Evolutionary conservation across 2,888 invertebrate species (phyloP), one percentile per base, ranked within the genome.

Genomic region (Anticlea derivata): DNA sequence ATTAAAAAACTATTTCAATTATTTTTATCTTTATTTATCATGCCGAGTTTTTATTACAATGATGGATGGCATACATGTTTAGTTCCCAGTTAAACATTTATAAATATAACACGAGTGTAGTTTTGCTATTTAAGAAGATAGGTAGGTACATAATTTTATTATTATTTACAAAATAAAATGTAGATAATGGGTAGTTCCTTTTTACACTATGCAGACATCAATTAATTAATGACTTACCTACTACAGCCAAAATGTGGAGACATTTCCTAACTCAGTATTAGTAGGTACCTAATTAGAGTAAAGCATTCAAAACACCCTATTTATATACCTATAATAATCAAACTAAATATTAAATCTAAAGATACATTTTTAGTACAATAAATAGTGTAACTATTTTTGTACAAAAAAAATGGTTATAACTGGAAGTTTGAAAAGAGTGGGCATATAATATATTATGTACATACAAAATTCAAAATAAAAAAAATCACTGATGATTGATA

Each of bases 11-110:
- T 45, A 31, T 31, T 61, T 55, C 60, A 50, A 48, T 55, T 37
- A 38, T 60, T 63, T 67, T 62, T 67, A 70, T 66, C 61, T 82
- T 83, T 82, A 78, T 80, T 80, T 75, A 38, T 68, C 63, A 68
- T 76, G 72, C 75, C 73, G 71, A 74, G 50, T 27, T 29, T 46
- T 49, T 41, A 55, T 47, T 51, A 54, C 54, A 61, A 26, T 58
- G 58, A 66, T 61, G 60, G 65, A 69, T 69, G 70, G 72, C 72
- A 66, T 67, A 61, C 11, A 13, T 47, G 27, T 51, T 23, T 17
- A n/a, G n/a, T n/a, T n/a, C n/a, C n/a, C n/a, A n/a, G n/a, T n/a
- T n/a, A n/a, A n/a, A n/a, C n/a, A n/a, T 39, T 30, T 43, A 43
- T 30, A 31, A 43, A 20, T 43, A 27, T 43, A 47, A 47, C 27